A percentile compares a stretch with the other conserved stretches of the same genome.
Conservation (phyloP, 2,113 vertebrate species). For the Bothrops jararaca region DNA sequence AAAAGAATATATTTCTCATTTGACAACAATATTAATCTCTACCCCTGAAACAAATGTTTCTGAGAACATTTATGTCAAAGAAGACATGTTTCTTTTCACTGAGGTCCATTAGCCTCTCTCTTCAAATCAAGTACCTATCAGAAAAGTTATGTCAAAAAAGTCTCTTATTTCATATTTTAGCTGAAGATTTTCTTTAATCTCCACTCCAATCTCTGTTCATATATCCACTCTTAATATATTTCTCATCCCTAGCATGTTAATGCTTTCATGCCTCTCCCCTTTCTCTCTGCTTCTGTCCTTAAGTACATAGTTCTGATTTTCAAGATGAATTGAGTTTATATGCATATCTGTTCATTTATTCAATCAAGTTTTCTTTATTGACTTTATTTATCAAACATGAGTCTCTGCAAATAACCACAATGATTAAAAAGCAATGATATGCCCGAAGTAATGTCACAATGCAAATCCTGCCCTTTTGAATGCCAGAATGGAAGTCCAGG, state of each 20-base stretch:
- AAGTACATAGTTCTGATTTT: not conserved
- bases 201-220: not conserved
- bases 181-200: not conserved
- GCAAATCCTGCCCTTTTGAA: not conserved
- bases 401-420: not conserved
- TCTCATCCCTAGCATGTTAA: not conserved
- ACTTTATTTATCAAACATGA: not conserved
- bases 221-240: not conserved
- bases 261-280: not conserved
- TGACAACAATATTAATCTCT: conserved; percentile 10
- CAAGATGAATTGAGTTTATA: not conserved
- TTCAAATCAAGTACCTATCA: not conserved
- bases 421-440: not conserved
- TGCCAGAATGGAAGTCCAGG: not conserved
- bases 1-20: conserved; percentile 32
- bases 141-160: not conserved
- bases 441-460: not conserved
- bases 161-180: not conserved
- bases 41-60: conserved; percentile 12
- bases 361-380: not conserved
- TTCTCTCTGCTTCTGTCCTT: not conserved
- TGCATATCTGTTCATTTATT: not conserved
- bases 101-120: not conserved
- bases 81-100: not conserved
- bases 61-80: not conserved